These are phyloP conservation scores for Hypocryptadius cinnamomeus DNA, from an alignment of 2,113 vertebrate genomes.

Conservation along the genomic window DNA sequence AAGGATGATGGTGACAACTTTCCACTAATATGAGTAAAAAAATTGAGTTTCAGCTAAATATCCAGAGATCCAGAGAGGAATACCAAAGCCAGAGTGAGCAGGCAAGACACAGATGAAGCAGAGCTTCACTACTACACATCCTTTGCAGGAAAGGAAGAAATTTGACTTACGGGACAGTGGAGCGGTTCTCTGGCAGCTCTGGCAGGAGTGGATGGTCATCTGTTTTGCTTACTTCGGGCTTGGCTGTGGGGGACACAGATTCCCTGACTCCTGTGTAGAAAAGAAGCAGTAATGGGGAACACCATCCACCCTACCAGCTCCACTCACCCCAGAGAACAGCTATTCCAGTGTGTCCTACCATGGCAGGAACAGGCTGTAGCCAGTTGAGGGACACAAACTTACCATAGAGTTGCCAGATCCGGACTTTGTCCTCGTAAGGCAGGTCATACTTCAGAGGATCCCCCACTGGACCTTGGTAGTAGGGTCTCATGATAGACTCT, in stretches of 20 bases:
- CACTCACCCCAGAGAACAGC: neutral
- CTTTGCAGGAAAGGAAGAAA: neutral
- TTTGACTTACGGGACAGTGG: constrained; percentile 80
- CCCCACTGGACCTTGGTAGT: constrained; percentile 93
- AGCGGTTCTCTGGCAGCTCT: constrained; percentile 83
- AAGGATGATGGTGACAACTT: neutral
- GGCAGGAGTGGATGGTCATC: constrained; percentile 82
- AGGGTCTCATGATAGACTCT: constrained; percentile 93
- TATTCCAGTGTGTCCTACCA: neutral
- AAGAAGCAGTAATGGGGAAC: neutral
- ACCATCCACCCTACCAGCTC: neutral
- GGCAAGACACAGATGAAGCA: neutral
- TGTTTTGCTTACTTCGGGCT: constrained; percentile 69
- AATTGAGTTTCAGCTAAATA: neutral
- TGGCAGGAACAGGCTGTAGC: neutral
- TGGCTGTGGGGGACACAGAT: constrained; percentile 85
- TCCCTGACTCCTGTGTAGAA: constrained; percentile 81
- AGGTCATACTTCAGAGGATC: constrained; percentile 92
- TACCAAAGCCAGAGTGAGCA: neutral
- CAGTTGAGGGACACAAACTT: neutral
- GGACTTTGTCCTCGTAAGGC: constrained; percentile 90
- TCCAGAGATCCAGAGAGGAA: neutral
- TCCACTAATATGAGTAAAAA: neutral
- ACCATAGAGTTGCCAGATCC: constrained; percentile 96
- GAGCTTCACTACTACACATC: neutral